These are phyloP conservation scores for Doris montereyensis DNA, from an alignment of 2,888 invertebrate species.

Conservation along the genomic window DNA sequence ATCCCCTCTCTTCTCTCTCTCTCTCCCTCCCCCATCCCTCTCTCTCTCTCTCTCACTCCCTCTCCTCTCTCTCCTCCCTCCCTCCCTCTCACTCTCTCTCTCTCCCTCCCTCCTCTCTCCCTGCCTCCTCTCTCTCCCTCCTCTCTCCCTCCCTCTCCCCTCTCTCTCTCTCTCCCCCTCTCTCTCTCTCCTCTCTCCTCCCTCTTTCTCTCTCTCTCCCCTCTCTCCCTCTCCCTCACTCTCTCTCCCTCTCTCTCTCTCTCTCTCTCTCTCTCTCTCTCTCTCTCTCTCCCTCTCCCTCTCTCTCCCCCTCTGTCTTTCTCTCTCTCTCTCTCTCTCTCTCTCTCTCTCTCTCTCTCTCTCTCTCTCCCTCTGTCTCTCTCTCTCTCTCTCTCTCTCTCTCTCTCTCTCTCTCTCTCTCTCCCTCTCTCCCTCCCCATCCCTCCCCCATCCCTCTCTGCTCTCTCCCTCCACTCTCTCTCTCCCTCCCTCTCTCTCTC, in stretches of 20 bases:
- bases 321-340: not conserved
- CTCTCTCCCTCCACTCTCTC: too few species aligned
- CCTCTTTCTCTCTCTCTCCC: conserved; percentile 8
- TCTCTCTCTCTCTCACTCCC: conserved; percentile 22
- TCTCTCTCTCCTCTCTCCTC: conserved; percentile 3
- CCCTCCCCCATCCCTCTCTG: too few species aligned
- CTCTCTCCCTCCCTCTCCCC: conserved; percentile 21
- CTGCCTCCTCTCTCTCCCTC: not conserved
- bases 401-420: not conserved
- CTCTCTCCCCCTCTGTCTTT: not conserved
- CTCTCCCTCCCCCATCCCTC: too few species aligned
- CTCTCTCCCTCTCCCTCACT: not conserved
- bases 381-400: not conserved
- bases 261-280: not conserved
- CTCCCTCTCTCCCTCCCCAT: too few species aligned
- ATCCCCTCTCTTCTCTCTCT: too few species aligned
- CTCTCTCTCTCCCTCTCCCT: not conserved
- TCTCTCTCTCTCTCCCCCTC: not conserved
- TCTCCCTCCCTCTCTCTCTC: too few species aligned
- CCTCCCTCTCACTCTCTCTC: not conserved
- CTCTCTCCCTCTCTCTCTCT: not conserved
- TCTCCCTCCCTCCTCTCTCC: not conserved
- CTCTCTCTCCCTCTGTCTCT: too few species aligned
- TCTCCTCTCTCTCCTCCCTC: not conserved
- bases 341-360: not conserved